These are phyloP conservation scores for Melanostigma gelatinosum DNA, from an alignment of 2,113 vertebrate species.

Conservation along the genomic window DNA sequence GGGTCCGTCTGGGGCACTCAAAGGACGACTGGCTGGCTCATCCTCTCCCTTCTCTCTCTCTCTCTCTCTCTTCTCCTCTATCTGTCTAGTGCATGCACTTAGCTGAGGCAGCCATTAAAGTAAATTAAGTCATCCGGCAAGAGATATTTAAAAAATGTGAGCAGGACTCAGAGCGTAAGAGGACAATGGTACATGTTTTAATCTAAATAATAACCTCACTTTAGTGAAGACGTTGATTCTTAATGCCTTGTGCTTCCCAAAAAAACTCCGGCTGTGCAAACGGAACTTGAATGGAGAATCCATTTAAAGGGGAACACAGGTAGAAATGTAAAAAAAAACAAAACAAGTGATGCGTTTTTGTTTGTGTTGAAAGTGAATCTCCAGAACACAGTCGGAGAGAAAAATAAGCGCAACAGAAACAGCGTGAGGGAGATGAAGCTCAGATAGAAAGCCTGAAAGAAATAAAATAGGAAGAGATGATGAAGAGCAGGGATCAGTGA, in stretches of 20 bases:
- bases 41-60: conserved; percentile 24
- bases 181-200: not conserved
- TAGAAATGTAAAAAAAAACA: not conserved
- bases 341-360: not conserved
- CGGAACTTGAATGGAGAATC: not conserved
- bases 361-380: not conserved
- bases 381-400: not conserved
- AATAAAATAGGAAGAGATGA: not conserved
- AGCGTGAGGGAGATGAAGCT: not conserved
- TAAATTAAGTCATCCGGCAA: not conserved
- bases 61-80: not conserved
- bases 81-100: conserved; percentile 1
- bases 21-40: conserved; percentile 37
- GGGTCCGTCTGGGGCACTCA: conserved; percentile 51
- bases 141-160: conserved; percentile 14
- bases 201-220: not conserved
- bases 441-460: not conserved
- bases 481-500: not conserved
- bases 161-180: not conserved
- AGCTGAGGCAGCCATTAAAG: not conserved
- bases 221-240: not conserved
- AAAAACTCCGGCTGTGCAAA: not conserved
- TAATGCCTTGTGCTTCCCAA: not conserved
- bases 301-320: not conserved
- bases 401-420: not conserved